Evolutionary conservation across 2,113 vertebrate species (phyloP).

Genomic region (zebrafish (Danio rerio)): DNA sequence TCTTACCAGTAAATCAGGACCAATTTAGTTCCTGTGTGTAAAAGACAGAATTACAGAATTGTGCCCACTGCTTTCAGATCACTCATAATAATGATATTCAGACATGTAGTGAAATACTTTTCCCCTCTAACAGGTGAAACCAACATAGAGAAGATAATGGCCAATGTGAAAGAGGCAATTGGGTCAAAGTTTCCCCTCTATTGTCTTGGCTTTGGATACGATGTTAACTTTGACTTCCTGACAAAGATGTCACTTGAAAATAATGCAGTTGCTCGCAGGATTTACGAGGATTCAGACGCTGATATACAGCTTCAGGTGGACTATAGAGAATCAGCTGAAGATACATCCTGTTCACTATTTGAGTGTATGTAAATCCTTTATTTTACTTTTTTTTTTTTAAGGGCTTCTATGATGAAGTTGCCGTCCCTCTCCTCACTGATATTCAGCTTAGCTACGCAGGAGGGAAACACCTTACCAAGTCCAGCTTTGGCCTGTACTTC

Average conservation of each 20-base stretch:
- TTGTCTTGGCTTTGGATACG: slow-evolving; percentile 84
- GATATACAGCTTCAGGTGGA: slow-evolving; percentile 81
- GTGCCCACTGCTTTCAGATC: background rate
- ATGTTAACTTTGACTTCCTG: slow-evolving; percentile 83
- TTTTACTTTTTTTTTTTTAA: slow-evolving; percentile 53
- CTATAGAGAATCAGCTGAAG: background rate
- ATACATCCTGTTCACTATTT: background rate
- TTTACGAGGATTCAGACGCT: slow-evolving; percentile 85
- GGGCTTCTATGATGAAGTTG: slow-evolving; percentile 86
- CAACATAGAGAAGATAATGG: slow-evolving; percentile 72
- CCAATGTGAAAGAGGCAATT: slow-evolving; percentile 77
- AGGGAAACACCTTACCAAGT: slow-evolving; percentile 77
- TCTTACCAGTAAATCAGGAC: background rate
- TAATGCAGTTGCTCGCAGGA: slow-evolving; percentile 78
- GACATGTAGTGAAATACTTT: background rate
- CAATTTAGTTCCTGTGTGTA: background rate
- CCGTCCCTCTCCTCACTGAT: slow-evolving; percentile 79
- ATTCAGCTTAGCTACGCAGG: slow-evolving; percentile 77
- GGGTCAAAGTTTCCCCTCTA: slow-evolving; percentile 80
- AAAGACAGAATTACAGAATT: background rate
- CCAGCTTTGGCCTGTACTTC: slow-evolving; percentile 81
- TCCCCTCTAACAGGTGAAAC: slow-evolving; percentile 75
- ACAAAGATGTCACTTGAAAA: slow-evolving; percentile 83
- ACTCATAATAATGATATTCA: background rate
- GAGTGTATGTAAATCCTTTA: background rate